Conservation (phyloP, 2,113 vertebrate species). For the Scophthalmus maximus region DNA sequence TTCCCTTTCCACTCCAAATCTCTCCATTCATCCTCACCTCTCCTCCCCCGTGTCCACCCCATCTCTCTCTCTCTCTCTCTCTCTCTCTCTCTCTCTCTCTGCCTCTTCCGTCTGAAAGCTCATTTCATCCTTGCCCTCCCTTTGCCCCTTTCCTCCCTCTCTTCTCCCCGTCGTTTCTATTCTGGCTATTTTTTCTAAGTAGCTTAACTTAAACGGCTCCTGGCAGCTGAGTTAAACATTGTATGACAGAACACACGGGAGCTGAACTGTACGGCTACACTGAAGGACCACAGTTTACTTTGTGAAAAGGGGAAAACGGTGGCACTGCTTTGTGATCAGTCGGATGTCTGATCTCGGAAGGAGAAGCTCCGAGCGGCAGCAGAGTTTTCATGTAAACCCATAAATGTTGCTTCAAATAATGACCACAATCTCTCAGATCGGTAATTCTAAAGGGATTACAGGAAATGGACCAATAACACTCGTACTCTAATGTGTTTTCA, state of each 20-base stretch:
- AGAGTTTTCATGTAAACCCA: background rate
- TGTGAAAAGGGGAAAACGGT: too few species aligned
- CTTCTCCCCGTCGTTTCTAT: slow-evolving; percentile 57
- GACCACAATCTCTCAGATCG: background rate
- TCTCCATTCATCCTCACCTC: slow-evolving; percentile 40
- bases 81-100: slow-evolving; percentile 3
- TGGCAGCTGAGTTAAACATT: slow-evolving; percentile 60
- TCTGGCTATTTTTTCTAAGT: slow-evolving; percentile 60
- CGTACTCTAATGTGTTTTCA: slow-evolving; percentile 1
- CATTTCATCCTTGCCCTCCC: slow-evolving; percentile 49
- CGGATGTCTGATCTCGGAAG: too few species aligned
- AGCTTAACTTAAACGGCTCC: slow-evolving; percentile 68
- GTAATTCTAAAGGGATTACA: background rate
- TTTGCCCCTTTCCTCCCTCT: slow-evolving; percentile 47
- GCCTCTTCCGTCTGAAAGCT: slow-evolving; percentile 47
- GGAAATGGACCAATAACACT: background rate
- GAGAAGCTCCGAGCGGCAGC: background rate
- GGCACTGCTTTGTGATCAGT: too few species aligned
- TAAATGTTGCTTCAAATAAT: too few species aligned
- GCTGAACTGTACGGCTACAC: slow-evolving; percentile 18
- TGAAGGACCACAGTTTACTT: slow-evolving; percentile 5
- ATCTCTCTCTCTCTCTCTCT: slow-evolving; percentile 31
- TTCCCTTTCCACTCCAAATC: slow-evolving; percentile 31
- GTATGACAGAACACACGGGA: slow-evolving; percentile 56
- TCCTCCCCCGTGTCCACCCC: slow-evolving; percentile 31